Base-by-base conservation (phyloP, 2,888 invertebrate species). In the Eilema sororculum region DNA sequence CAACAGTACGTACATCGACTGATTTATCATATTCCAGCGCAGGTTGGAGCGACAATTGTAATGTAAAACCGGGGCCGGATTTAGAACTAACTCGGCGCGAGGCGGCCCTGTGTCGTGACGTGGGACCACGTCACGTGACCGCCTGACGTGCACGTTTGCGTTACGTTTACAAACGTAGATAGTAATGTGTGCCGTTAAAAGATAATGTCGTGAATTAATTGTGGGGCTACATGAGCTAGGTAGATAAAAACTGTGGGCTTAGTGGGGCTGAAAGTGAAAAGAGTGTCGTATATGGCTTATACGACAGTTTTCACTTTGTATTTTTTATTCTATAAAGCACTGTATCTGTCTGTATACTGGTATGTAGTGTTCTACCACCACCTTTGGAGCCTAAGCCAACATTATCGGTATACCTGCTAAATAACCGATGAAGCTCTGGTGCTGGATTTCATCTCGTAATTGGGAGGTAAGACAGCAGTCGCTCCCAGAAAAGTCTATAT, bases 11-110 rank as follows among this genome's bases (percentile, higher is more conserved):
- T 76, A 79, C 84, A 85, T 85, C 84, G 83, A 80, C 89, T 86
- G 90, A 92, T 92, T 92, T 91, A 93, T 93, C 92, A 91, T 91
- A 92, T 89, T 88, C 84, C 78, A 83, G 85, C 81, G 80, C 89
- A 88, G 88, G 90, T 88, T 86, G 89, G 87, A 82, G 89, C 90
- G 90, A 92, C 82, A 82, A 82, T 93, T 93, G 92, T 93, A 88
- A 92, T 91, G 92, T 89, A 91, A 92, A 91, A 87, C 87, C 78
- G 76, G 84, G 81, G 81, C 81, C 80, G 86, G 85, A 83, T 82
- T 80, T 76, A 71, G 78, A 76, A 81, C 79, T 79, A 81, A 83
- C 81, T 78, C 74, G 65, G 76, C 28, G 68, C 71, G 65, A 72
- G 46, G 68, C 72, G 68, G 60, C 62, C 65, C 68, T 71, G 69